Evolutionary conservation across 2,888 invertebrate species (phyloP), one percentile per base, ranked within the genome.

Genomic region (Acanthosepion esculentum): DNA sequence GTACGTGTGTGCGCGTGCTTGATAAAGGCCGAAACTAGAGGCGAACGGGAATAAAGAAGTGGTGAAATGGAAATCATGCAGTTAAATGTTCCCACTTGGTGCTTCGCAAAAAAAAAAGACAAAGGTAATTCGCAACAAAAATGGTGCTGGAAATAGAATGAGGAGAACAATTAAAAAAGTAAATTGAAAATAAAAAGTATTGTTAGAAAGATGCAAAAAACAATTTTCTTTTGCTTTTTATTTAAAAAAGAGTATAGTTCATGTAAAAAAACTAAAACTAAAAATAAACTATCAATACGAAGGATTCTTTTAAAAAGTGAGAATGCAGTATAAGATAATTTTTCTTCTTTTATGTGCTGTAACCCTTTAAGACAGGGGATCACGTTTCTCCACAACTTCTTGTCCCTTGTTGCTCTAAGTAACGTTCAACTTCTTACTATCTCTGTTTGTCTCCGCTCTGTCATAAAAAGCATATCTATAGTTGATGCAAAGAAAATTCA

Each of bases 1-100:
- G 78, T 78, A 78, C 78, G 78, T 78, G 78, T 78, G 78, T n/a
- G 78, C 78, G 78, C n/a, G n/a, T n/a, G 78, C n/a, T 78, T 78
- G 78, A 78, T 41, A 29, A 78, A 78, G 12, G 78, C n/a, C 78
- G 29, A 78, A 78, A 78, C 29, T 10, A 78, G 78, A n/a, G 12
- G 15, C 15, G 78, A 78, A 29, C n/a, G n/a, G 78, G 78, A n/a
- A 41, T 41, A 41, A 41, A 41, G 41, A 78, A 29, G 78, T 78
- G 29, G 15, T 78, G 78, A 64, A 64, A 64, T 64, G 64, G 41
- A 78, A 78, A n/a, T n/a, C 29, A 2, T n/a, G 78, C 78, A n/a
- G n/a, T 78, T 78, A 78, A 78, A 78, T 78, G n/a, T n/a, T 78
- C n/a, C 78, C 78, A 29, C 12, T n/a, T 41, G 64, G 64, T 29